Evolutionary conservation across 2,797 vertebrate species (phyloP), one percentile per base, ranked within the genome.

Genomic region (Scolopax bukidnonensis): DNA sequence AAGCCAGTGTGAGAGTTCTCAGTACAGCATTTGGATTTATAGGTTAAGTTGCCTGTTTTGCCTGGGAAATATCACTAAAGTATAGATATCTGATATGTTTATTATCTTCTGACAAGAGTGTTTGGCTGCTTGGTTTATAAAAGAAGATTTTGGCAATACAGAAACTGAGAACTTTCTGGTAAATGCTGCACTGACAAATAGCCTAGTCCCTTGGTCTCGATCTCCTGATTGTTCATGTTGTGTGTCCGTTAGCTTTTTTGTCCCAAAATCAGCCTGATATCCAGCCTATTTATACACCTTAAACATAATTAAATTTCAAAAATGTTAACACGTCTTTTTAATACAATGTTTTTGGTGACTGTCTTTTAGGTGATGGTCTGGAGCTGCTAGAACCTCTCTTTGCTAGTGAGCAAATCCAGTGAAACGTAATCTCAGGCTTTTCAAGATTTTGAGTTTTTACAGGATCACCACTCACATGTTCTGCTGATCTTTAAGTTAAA

Each of bases 401-500:
- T 36, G 36, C 36, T 36, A 36, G 25, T 15, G 32, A 75, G 18
- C 5, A 90, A 84, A 65, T 82, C 4, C 23, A 73, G 11, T 33
- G 27, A 71, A 81, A 13, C 16, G 28, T n/a, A 63, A 8, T 23
- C 36, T 79, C 54, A 57, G 25, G n/a, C 27, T 69, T 63, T 43
- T 57, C 23, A 85, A 23, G 25, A 41, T 73, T 71, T 82, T 60
- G 36, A 63, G 16, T 33, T 89, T 78, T 81, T 78, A 9, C 12
- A 50, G 32, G 28, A 50, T 41, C 9, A n/a, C 20, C 6, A 41
- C 6, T 14, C 7, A 51, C 2, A 0, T 27, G 5, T 76, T 89
- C 57, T 87, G n/a, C 8, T 54, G 18, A 59, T 43, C 12, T 71
- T 11, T 47, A 63, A 43, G 7, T 57, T 41, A 54, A 56, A 87